These are phyloP conservation scores for Bucco capensis DNA, from an alignment of 2,113 vertebrate genomes.

Conservation along the genomic window DNA sequence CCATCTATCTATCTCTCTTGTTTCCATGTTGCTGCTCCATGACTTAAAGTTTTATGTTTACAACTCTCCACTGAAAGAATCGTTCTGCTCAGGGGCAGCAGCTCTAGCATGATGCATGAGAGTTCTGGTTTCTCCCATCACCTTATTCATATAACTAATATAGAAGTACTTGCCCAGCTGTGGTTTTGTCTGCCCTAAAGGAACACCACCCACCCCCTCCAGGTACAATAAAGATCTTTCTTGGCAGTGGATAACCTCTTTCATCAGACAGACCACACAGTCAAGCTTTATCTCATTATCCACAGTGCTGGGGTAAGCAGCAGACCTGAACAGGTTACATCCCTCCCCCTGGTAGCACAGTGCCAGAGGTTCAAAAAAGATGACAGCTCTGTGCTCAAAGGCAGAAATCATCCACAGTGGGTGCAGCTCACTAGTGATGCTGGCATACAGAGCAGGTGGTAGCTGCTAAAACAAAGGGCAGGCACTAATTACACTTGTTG, in stretches of 20 bases:
- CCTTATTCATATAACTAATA: neutral
- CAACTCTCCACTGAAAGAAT: neutral
- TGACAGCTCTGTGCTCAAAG: neutral
- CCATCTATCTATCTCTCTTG: neutral
- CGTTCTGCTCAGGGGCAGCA: neutral
- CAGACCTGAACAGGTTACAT: neutral
- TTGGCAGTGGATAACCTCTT: neutral
- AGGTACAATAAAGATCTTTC: neutral
- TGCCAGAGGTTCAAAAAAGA: neutral
- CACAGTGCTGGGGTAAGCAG: neutral
- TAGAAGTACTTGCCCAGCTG: neutral
- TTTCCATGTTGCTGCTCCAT: neutral
- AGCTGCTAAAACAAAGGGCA: neutral
- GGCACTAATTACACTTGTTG: neutral
- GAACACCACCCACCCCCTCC: accelerated
- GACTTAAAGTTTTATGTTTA: neutral
- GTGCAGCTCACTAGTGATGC: neutral
- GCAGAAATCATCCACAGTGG: neutral
- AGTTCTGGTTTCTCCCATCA: neutral
- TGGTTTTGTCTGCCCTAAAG: neutral
- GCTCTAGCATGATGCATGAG: neutral
- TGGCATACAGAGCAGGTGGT: neutral
- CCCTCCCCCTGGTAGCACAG: neutral
- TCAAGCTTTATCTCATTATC: neutral
- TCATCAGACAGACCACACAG: neutral